Evolutionary conservation across 2,797 vertebrate species (phyloP), one percentile per base, ranked within the genome.

Genomic region (Enteromius viviparus): DNA sequence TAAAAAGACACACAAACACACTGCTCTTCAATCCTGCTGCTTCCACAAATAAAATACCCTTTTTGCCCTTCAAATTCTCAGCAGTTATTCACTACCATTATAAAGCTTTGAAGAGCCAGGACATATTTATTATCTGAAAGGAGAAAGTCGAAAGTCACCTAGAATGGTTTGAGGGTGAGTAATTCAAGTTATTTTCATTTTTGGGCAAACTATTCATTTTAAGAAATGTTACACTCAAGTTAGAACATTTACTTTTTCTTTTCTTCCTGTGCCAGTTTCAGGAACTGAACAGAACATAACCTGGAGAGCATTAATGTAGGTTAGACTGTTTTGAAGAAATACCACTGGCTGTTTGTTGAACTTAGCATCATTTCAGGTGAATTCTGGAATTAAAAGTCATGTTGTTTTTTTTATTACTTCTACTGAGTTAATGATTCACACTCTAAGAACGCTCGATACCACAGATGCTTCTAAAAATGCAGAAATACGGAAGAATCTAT

Each of bases 371-470:
- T 47, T 81, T 65, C 5, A 45, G 23, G 40, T 86, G n/a, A 55
- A 49, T 77, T 77, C 64, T 60, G 11, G 9, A 76, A 84, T 75
- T 75, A 45, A 58, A 85, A 19, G 6, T 21, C 11, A 15, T 0
- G 11, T 32, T 55, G 21, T 37, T 53, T 69, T 40, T 40, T 58
- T 69, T 32, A 80, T 72, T 84, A 10, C 42, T 64, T 26, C 4
- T 15, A 76, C 62, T 23, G 78, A 21, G 37, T 53, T 23, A 81
- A 45, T 34, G 34, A 77, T 71, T 76, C 53, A 71, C 65, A 70
- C 6, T 10, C 19, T 69, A 23, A 75, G 26, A 49, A 37, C 8
- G 47, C n/a, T 19, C 19, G 4, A 75, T 70, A 53, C 23, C 26
- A 68, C 40, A 47, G 47, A 58, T 11, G 19, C 7, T 62, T 49